Conservation (phyloP, 2,113 vertebrate species). For the Centropristis striata region DNA sequence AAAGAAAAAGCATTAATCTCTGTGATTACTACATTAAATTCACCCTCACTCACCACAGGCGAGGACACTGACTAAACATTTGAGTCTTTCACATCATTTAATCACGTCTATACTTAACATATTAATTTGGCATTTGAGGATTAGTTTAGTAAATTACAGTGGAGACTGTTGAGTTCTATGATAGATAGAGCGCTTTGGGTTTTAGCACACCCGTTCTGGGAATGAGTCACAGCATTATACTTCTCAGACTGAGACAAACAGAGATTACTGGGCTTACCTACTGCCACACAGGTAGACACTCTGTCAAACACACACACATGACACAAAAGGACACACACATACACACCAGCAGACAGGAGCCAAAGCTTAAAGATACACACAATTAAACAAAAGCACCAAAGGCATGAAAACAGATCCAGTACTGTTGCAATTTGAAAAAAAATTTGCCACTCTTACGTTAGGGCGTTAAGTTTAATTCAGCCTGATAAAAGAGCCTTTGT, state of each 20-base stretch:
- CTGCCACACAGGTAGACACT: slow-evolving; percentile 82
- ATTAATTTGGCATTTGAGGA: slow-evolving; percentile 78
- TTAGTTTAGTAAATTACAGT: slow-evolving; percentile 68
- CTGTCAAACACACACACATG: slow-evolving; percentile 59
- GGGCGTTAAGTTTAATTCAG: neutral
- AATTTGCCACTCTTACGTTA: neutral
- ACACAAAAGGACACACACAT: slow-evolving; percentile 31
- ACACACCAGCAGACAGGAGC: slow-evolving; percentile 50
- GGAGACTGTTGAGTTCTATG: slow-evolving; percentile 68
- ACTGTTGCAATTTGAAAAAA: neutral
- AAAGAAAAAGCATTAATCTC: slow-evolving; percentile 47
- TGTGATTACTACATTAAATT: slow-evolving; percentile 58
- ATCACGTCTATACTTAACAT: slow-evolving; percentile 74
- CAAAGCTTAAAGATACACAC: slow-evolving; percentile 58
- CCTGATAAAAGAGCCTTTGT: neutral
- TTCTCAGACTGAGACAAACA: slow-evolving; percentile 81
- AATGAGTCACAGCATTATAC: slow-evolving; percentile 78
- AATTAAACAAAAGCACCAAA: slow-evolving; percentile 49
- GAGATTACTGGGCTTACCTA: slow-evolving; percentile 77
- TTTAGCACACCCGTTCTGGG: slow-evolving; percentile 63
- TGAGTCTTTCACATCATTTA: slow-evolving; percentile 62
- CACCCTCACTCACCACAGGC: slow-evolving; percentile 51
- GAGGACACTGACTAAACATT: slow-evolving; percentile 51
- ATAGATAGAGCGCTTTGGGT: slow-evolving; percentile 69
- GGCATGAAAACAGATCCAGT: slow-evolving; percentile 25